Conservation (phyloP, 2,113 vertebrate species). For the Micromys minutus region DNA sequence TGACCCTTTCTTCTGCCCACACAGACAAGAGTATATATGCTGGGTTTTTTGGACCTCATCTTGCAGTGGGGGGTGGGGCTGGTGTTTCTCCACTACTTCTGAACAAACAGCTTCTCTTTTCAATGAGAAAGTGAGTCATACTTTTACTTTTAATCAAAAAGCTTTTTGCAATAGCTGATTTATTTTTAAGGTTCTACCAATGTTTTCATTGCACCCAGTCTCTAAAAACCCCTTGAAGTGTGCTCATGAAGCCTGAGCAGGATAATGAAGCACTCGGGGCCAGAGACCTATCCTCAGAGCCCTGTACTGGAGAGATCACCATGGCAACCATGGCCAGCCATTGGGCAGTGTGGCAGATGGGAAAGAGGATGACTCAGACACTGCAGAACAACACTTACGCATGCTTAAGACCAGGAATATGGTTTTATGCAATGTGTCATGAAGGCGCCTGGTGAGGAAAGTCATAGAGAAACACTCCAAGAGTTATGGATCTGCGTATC, state of each 20-base stretch:
- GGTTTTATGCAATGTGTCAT: not conserved
- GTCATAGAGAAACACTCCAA: not conserved
- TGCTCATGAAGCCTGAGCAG: not conserved
- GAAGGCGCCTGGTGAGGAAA: not conserved
- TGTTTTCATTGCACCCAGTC: not conserved
- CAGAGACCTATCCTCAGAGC: not conserved
- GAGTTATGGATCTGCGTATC: not conserved
- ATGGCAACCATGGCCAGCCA: not conserved
- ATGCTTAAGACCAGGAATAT: not conserved
- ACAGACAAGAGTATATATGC: not conserved
- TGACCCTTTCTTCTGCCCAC: not conserved
- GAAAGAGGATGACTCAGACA: slow-evolving; percentile 8
- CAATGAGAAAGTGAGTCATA: not conserved
- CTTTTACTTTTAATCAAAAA: not conserved
- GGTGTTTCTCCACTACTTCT: not conserved
- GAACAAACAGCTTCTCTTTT: not conserved
- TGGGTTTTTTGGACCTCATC: not conserved
- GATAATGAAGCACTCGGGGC: not conserved
- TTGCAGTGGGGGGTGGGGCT: not conserved
- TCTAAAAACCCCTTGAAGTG: not conserved
- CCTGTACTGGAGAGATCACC: not conserved
- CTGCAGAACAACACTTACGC: not conserved
- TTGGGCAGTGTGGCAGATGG: not conserved
- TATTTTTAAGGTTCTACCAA: not conserved
- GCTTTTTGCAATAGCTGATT: not conserved